Evolutionary conservation across 2,888 invertebrate genomes (phyloP), one percentile per base, ranked within the genome.

Genomic region (Craniophora ligustri): DNA sequence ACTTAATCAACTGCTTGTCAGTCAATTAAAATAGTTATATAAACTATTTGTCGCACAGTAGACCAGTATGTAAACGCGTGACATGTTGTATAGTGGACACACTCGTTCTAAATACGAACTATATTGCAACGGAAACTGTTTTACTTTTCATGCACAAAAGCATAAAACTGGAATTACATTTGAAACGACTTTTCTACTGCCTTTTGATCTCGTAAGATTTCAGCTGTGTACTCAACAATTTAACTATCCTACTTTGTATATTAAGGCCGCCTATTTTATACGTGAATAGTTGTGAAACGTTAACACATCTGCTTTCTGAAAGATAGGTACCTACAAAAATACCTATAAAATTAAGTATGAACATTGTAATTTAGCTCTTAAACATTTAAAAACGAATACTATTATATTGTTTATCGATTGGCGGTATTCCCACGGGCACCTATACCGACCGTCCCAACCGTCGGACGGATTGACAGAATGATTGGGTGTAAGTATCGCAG

Each of bases 391-490:
- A 60, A 51, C 36, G 44, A 66, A 69, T 72, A 64, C 45, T 64
- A 75, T 76, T 66, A 69, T 79, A 77, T 60, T 67, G 64, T 71
- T 53, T 63, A 68, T 66, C 72, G 72, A 75, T 63, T 57, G 80
- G 76, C 40, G 62, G 48, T 75, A 79, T 88, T 89, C 89, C 84
- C 88, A 89, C 89, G 90, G 77, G 78, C 72, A 59, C n/a, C n/a
- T n/a, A n/a, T n/a, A n/a, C 26, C 89, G 89, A 76, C 78, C 72
- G 61, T 50, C 47, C 68, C 59, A 59, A 61, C 65, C 47, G 76
- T 78, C 76, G 72, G 86, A 84, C 82, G 82, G 86, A 79, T 87
- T 91, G 91, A 91, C 91, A 89, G 82, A 71, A 82, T 88, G 91
- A 91, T 91, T 91, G 90, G 82, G 74, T 70, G 81, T 88, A 89